These are phyloP conservation scores for Drosophila tripunctata DNA, from an alignment of 2,888 invertebrate species.

Conservation along the genomic window DNA sequence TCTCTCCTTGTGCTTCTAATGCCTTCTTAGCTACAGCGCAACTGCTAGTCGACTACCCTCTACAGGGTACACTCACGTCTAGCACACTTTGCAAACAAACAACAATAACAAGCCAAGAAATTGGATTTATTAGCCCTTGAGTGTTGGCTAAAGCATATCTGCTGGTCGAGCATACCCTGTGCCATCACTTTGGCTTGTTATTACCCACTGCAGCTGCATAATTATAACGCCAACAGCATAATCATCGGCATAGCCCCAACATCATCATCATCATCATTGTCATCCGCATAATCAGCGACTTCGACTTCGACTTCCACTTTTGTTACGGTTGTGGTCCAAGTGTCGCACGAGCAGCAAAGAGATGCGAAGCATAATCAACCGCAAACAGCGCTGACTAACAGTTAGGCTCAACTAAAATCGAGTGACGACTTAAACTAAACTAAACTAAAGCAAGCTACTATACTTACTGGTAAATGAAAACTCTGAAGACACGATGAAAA, in stretches of 20 bases:
- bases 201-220: slow-evolving; percentile 61
- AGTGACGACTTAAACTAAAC: slow-evolving; percentile 25
- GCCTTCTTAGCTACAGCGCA: not conserved
- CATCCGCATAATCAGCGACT: slow-evolving; percentile 51
- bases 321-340: slow-evolving; percentile 60
- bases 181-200: slow-evolving; percentile 25
- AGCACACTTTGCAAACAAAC: too few species aligned
- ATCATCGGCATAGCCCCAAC: slow-evolving; percentile 28
- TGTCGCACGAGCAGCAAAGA: slow-evolving; percentile 28
- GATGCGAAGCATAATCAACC: slow-evolving; percentile 77
- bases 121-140: too few species aligned
- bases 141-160: slow-evolving; percentile 9
- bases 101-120: too few species aligned
- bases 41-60: slow-evolving; percentile 1
- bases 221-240: slow-evolving; percentile 67
- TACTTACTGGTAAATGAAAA: slow-evolving; percentile 27
- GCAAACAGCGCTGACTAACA: slow-evolving; percentile 55
- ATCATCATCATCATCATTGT: slow-evolving; percentile 35
- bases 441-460: slow-evolving; percentile 30
- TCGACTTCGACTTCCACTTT: slow-evolving; percentile 43
- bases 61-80: too few species aligned
- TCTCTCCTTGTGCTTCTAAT: too few species aligned
- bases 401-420: slow-evolving; percentile 33
- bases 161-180: not conserved
- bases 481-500: slow-evolving; percentile 65